phyloP scores from a whole-genome alignment of 2,113 vertebrate species.

The Pongo pygmaeus region DNA sequence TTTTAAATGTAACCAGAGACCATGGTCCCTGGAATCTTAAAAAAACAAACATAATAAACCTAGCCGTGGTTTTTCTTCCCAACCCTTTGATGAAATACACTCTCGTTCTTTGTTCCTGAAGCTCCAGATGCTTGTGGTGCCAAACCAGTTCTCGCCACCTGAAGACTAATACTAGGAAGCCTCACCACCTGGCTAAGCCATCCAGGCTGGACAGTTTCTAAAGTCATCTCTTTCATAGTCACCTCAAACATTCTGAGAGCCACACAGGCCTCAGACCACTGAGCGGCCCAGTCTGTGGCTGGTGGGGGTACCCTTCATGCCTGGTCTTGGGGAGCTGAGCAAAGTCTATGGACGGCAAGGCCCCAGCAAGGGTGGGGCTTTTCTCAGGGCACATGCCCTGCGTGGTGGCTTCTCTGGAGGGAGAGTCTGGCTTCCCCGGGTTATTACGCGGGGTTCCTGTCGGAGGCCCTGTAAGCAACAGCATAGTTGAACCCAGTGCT shows the following conservation, averaged over 20 bases:
- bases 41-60: background rate
- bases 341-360: background rate
- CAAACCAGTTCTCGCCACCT: background rate
- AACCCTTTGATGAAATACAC: slow-evolving; percentile 20
- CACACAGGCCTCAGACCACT: background rate
- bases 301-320: background rate
- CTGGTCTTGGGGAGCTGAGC: background rate
- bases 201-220: background rate
- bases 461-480: background rate
- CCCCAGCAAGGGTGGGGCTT: background rate
- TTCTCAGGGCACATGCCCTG: background rate
- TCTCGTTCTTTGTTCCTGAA: slow-evolving; percentile 14
- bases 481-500: background rate
- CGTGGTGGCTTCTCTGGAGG: background rate
- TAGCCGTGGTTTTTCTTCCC: background rate
- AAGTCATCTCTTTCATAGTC: background rate
- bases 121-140: background rate
- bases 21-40: background rate
- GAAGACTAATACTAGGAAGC: background rate
- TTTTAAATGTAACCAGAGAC: background rate
- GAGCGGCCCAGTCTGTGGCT: background rate
- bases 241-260: background rate
- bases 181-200: background rate
- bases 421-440: background rate
- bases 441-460: background rate